Base-by-base conservation (phyloP, 2,888 invertebrate genomes). In the Cryptus armator region DNA sequence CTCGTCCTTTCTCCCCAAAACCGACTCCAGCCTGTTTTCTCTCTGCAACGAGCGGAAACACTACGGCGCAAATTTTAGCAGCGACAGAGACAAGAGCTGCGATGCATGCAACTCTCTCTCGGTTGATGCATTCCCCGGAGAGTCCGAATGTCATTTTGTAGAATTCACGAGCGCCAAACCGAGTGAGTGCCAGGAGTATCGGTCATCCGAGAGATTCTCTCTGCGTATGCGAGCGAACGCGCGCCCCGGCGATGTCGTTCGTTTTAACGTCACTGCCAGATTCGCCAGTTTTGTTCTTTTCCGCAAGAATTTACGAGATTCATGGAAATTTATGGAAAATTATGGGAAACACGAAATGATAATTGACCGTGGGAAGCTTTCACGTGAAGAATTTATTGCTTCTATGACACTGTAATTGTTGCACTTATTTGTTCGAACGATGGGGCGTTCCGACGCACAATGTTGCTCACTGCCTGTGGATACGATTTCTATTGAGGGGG, bases 131-230 rank as follows among this genome's bases (percentile, higher is more conserved):
- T n/a, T 48, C 51, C 29, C 32, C 68, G 2, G n/a, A 70, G 16
- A 70, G 16, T 48, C 51, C 51, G 48, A 32, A 32, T n/a, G 32
- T 48, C 7, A 48, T 51, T 70, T 70, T 70, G 51, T 32, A 70
- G 48, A 9, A 48, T 43, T 70, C 29, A 70, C 68, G 32, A 51
- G 68, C 51, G 51, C 51, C 37, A 51, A n/a, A 51, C 16, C 32
- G n/a, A 46, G 9, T n/a, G 48, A 66, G 62, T 16, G 9, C 43
- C 16, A 32, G 48, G n/a, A 16, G 29, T 48, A 48, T 70, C 48
- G 32, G n/a, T 48, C 51, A 29, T 29, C 19, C n/a, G 51, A 70
- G 68, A 10, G 51, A 48, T 70, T 70, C 29, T 70, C 32, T 9
- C 48, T 5, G 5, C 1, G 7, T 53, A 7, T n/a, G 5, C n/a